Base-by-base conservation (phyloP, 2,888 invertebrate species). In the Nasonovia ribisnigri region DNA sequence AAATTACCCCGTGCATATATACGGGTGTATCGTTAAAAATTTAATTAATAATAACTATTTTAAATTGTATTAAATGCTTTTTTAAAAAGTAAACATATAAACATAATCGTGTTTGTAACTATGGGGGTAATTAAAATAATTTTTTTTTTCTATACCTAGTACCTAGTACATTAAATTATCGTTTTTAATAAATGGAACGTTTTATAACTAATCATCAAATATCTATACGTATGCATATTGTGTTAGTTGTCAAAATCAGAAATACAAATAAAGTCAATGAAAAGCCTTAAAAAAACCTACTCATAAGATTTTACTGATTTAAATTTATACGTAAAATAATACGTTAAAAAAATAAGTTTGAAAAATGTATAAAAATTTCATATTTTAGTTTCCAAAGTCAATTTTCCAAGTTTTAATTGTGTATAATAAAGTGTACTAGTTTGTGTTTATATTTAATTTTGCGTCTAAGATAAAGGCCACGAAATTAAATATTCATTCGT, bases 401-500 rank as follows among this genome's bases (percentile, higher is more conserved):
- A 91, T 91, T 54, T 84, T 54, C 29, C 8, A 84, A 84, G 43
- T 91, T 90, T 90, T 43, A 91, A 84, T 57, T 46, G 57, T 36
- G 87, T 87, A 48, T 84, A 84, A 84, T 87, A 67, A 29, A 87
- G 48, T 67, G n/a, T 92, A 51, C 48, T 88, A 48, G 51, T 87
- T 92, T 67, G 20, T 92, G 88, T 92, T 92, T 51, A 51, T 67
- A 43, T 88, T 88, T 77, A 92, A 88, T 92, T 77, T 77, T 54
- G 60, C 0, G 51, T 51, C 67, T 29, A 77, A 88, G 51, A 88
- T 88, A 92, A 43, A 51, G 26, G 26, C n/a, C 24, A n/a, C 51
- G 1, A 42, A 77, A 29, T 88, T 67, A 88, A 88, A 88, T 77
- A 51, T 77, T 54, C 29, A 88, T 88, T 77, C 42, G 0, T 42